phyloP scores from a whole-genome alignment of 2,113 vertebrate species.

The Etia nguti region DNA sequence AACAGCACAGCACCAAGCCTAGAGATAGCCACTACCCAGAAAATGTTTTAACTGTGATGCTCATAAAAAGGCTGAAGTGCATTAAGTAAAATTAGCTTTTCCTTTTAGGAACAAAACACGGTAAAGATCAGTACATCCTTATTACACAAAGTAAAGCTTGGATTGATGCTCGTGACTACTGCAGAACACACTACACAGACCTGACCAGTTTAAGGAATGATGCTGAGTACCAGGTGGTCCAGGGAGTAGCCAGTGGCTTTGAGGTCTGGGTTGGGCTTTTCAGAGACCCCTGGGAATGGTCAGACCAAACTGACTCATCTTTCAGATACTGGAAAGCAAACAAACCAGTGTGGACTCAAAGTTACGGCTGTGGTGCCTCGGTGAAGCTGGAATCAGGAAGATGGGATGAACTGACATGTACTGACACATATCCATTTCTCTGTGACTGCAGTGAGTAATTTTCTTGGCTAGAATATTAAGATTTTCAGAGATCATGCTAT shows the following conservation, averaged over 20 bases:
- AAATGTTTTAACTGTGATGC: not conserved
- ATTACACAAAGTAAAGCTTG: accelerated
- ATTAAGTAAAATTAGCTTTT: not conserved
- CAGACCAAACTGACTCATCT: not conserved
- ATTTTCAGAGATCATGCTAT: not conserved
- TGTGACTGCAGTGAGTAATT: not conserved
- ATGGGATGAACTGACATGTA: not conserved
- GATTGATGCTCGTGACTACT: not conserved
- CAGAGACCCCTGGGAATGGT: conserved; percentile 5
- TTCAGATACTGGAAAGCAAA: not conserved
- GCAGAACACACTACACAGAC: not conserved
- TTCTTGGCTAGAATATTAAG: not conserved
- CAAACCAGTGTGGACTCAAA: accelerated
- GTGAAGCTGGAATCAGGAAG: not conserved
- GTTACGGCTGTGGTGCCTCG: not conserved
- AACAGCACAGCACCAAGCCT: not conserved
- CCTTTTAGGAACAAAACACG: not conserved
- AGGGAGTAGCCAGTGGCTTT: not conserved
- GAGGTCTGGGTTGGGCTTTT: not conserved
- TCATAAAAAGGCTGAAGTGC: not conserved
- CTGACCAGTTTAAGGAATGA: conserved; percentile 3
- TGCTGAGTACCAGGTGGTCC: not conserved
- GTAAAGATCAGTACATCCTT: not conserved
- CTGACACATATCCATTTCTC: not conserved
- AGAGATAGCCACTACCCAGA: not conserved